Evolutionary conservation across 2,113 vertebrate species (phyloP).

Genomic region (Campylomormyrus tamandua): DNA sequence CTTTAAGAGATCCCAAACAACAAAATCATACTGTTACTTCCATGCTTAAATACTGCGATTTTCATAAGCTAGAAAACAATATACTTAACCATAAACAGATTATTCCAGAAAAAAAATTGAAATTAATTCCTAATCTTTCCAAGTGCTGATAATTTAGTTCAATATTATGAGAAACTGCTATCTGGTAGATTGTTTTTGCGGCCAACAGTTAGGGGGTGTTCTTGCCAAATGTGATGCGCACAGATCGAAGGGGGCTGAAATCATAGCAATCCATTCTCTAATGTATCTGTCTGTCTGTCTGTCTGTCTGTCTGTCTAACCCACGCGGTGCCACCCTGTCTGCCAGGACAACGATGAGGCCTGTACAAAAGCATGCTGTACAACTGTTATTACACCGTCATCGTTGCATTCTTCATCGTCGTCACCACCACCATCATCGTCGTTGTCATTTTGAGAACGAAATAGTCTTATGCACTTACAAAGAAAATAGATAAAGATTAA

Average conservation of each 20-base stretch:
- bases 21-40: constrained; percentile 8
- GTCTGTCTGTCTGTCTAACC: neutral
- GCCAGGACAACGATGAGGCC: constrained; percentile 53
- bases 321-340: constrained; percentile 26
- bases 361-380: constrained; percentile 52
- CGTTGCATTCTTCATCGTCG: constrained; percentile 28
- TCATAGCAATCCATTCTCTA: neutral
- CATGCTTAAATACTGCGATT: neutral
- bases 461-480: constrained; percentile 59
- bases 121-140: neutral
- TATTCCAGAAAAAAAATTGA: neutral
- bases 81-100: neutral
- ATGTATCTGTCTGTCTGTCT: neutral
- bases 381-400: constrained; percentile 38
- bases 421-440: constrained; percentile 41
- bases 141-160: neutral
- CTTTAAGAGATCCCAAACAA: neutral
- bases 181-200: constrained; percentile 6
- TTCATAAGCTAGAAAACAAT: neutral
- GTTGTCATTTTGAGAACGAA: constrained; percentile 57
- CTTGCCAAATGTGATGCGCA: neutral
- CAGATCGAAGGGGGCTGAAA: neutral
- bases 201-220: neutral
- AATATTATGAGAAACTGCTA: constrained; percentile 6
- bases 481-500: constrained; percentile 55